These are phyloP conservation scores for Erynnis tages DNA, from an alignment of 2,888 invertebrate species.

Conservation along the genomic window DNA sequence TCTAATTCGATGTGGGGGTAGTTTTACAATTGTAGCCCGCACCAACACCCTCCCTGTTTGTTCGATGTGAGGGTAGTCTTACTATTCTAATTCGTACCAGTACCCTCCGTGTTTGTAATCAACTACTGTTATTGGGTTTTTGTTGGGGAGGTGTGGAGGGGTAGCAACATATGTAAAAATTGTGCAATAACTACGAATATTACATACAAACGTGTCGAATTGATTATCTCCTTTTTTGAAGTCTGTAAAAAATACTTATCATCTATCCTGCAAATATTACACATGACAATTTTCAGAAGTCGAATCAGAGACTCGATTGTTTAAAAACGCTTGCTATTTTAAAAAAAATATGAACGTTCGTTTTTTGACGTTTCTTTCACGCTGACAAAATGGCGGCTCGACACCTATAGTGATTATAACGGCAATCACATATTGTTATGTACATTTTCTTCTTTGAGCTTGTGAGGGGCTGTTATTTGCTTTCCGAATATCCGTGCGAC, in stretches of 20 bases:
- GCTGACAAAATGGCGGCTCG: slow-evolving; percentile 51
- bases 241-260: not conserved
- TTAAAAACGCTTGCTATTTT: slow-evolving; percentile 33
- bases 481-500: slow-evolving; percentile 38
- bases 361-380: slow-evolving; percentile 31
- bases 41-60: no score
- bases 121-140: no score
- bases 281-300: not conserved
- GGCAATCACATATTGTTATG: slow-evolving; percentile 53
- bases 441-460: slow-evolving; percentile 55
- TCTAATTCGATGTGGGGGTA: no score
- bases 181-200: no score
- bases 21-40: no score
- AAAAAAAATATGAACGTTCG: slow-evolving; percentile 25
- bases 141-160: no score
- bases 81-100: no score
- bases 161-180: no score
- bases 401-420: slow-evolving; percentile 55
- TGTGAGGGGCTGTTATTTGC: slow-evolving; percentile 56
- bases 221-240: not conserved
- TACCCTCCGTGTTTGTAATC: no score
- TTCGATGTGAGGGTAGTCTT: no score
- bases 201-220: no score
- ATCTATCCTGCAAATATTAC: not conserved
- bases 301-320: slow-evolving; percentile 30